phyloP scores from a whole-genome alignment of 92 coral and sea anemone species.

The Desmophyllum pertusum region DNA sequence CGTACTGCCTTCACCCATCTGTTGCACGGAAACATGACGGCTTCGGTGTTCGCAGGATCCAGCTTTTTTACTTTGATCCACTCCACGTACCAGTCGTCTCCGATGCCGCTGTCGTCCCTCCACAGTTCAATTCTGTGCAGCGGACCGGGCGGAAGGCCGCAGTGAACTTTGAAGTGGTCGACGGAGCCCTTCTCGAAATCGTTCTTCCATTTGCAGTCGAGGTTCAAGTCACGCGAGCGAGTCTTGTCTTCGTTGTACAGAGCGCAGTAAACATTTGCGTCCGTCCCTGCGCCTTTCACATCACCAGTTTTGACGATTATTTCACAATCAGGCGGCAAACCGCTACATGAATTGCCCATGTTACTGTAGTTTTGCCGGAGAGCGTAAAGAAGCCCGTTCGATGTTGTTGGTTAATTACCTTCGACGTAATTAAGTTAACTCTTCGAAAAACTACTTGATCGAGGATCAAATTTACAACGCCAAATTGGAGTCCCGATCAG shows the following conservation, averaged over 20 bases:
- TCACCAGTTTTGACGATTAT: constrained; percentile 97
- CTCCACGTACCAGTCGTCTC: constrained; percentile 94
- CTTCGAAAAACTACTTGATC: neutral
- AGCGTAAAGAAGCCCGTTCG: neutral
- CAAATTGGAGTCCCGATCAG: neutral
- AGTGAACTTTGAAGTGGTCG: constrained; percentile 85
- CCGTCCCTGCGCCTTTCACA: constrained; percentile 98
- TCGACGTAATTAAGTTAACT: neutral
- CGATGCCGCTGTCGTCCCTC: constrained; percentile 92
- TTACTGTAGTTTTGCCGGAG: neutral
- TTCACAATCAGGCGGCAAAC: constrained; percentile 93
- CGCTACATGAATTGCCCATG: constrained; percentile 91
- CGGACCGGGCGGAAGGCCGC: constrained; percentile 77
- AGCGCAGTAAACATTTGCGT: constrained; percentile 91
- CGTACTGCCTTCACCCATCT: constrained; percentile 94
- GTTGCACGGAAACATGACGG: constrained; percentile 87
- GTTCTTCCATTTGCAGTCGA: constrained; percentile 95
- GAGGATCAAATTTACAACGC: neutral
- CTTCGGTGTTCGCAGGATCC: constrained; percentile 47
- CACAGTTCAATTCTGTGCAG: constrained; percentile 84
- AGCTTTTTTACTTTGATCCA: constrained; percentile 88
- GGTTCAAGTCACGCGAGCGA: constrained; percentile 79
- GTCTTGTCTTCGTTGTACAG: constrained; percentile 76
- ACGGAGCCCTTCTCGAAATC: constrained; percentile 98
- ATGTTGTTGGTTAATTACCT: neutral